A percentile compares a stretch with the other conserved stretches of the same genome.
Evolutionary conservation across 2,888 invertebrate species (phyloP).

Genomic region (Acanthosepion pharaonis): DNA sequence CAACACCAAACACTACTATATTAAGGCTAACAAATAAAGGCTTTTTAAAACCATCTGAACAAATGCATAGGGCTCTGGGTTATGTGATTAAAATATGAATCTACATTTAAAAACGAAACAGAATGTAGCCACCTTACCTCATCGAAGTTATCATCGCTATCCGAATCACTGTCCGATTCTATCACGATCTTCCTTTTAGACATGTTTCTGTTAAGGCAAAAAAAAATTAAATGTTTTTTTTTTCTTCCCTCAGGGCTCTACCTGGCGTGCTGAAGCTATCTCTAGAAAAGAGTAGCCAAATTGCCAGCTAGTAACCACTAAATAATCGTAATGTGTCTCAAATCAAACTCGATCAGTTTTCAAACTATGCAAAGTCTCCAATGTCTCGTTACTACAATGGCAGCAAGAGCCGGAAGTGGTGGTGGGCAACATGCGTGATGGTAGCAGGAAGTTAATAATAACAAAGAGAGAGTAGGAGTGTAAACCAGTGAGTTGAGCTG

Average conservation of each 20-base stretch:
- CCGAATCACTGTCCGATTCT: constrained; percentile 73
- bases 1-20: not conserved
- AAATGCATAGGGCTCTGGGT: too few relatives aligned
- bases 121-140: constrained; percentile 62
- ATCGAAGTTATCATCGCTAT: constrained; percentile 72
- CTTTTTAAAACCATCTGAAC: too few relatives aligned
- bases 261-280: not conserved
- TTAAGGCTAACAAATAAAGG: not conserved
- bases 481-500: not conserved
- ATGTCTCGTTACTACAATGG: not conserved
- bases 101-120: not conserved
- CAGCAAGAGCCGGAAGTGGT: not conserved
- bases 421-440: not conserved
- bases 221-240: not conserved
- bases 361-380: not conserved
- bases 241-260: not conserved
- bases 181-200: constrained; percentile 73
- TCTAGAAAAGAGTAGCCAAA: not conserved
- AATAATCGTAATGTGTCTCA: not conserved
- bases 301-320: not conserved
- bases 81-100: not conserved
- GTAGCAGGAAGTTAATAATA: not conserved
- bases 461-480: constrained; percentile 8
- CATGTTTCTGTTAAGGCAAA: constrained; percentile 58
- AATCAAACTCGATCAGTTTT: not conserved